Evolutionary conservation across 2,113 vertebrate genomes (phyloP).

Genomic region (Syngnathus typhle): DNA sequence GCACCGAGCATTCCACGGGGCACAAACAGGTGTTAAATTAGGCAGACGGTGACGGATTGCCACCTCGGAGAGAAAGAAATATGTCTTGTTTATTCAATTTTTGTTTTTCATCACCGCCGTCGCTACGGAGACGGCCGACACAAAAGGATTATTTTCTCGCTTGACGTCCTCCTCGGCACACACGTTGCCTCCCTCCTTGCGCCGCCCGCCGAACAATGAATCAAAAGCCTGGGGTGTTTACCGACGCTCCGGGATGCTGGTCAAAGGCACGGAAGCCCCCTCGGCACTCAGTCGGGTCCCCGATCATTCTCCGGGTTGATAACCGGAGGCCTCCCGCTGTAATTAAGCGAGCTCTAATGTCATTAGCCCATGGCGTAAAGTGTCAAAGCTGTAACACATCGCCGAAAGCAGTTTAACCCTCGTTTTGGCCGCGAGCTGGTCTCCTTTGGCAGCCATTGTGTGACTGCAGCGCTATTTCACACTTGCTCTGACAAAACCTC

Average conservation of each 20-base stretch:
- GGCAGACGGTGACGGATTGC: slow-evolving; percentile 66
- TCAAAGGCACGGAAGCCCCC: slow-evolving; percentile 49
- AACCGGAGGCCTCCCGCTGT: slow-evolving; percentile 61
- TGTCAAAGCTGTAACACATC: slow-evolving; percentile 58
- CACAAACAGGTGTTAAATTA: slow-evolving; percentile 70
- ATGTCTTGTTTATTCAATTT: slow-evolving; percentile 72
- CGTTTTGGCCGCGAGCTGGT: slow-evolving; percentile 39
- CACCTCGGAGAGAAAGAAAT: slow-evolving; percentile 65
- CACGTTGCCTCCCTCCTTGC: slow-evolving; percentile 46
- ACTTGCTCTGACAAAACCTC: slow-evolving; percentile 17
- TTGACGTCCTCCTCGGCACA: slow-evolving; percentile 58
- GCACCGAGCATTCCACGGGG: slow-evolving; percentile 54
- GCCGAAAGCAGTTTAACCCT: slow-evolving; percentile 51
- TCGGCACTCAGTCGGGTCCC: slow-evolving; percentile 43
- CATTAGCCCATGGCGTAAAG: slow-evolving; percentile 64
- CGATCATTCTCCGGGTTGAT: slow-evolving; percentile 59
- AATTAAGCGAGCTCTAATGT: slow-evolving; percentile 74
- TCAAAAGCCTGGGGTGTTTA: slow-evolving; percentile 70
- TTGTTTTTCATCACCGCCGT: slow-evolving; percentile 64
- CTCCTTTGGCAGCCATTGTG: slow-evolving; percentile 36
- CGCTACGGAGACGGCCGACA: slow-evolving; percentile 65
- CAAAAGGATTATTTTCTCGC: slow-evolving; percentile 67
- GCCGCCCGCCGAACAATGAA: slow-evolving; percentile 63
- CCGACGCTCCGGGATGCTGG: slow-evolving; percentile 49
- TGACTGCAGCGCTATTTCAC: slow-evolving; percentile 23